Evolutionary conservation across 2,113 vertebrate species (phyloP), one percentile per base, ranked within the genome.

Genomic region (Semnornis frantzii): DNA sequence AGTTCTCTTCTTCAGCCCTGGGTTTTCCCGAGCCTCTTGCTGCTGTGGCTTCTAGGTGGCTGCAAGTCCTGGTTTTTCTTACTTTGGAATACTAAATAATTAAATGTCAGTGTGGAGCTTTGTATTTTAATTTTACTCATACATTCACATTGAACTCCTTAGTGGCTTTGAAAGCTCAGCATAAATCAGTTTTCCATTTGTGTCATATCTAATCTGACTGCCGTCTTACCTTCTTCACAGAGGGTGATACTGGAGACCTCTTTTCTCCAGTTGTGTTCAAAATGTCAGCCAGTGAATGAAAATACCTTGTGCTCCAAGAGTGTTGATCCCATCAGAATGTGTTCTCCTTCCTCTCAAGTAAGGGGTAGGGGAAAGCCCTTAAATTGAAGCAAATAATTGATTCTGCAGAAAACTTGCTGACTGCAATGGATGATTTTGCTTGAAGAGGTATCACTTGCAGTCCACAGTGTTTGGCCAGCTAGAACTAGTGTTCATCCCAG

Each of bases 401-500:
- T 42, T 88, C 24, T 77, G 37, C 33, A 65, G 65, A 71, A 89
- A 79, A 84, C 25, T 71, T 78, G 73, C 85, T 91, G 85, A 91
- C 66, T 92, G 50, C 78, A 85, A 68, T 63, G 79, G 44, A 69
- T 93, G 91, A 81, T 73, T 87, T 81, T 37, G 48, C 46, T 85
- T 85, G 58, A 91, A 68, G 69, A 87, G 68, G 48, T 85, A 60
- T 74, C 25, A 80, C 63, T 87, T 94, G 42, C 58, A 72, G 85
- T 72, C 55, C 23, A 11, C 1, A 13, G 18, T 39, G 20, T 70
- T 76, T 77, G 87, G 68, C 34, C 48, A 65, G 72, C 62, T 80
- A 83, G 80, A 82, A 27, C 60, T 65, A 62, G 75, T 71, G 28
- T 91, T 90, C 76, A 94, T 78, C 65, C 65, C 87, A 88, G 90